Conservation (phyloP, 1,140 invertebrate species). For the Sycophila sp. region DNA sequence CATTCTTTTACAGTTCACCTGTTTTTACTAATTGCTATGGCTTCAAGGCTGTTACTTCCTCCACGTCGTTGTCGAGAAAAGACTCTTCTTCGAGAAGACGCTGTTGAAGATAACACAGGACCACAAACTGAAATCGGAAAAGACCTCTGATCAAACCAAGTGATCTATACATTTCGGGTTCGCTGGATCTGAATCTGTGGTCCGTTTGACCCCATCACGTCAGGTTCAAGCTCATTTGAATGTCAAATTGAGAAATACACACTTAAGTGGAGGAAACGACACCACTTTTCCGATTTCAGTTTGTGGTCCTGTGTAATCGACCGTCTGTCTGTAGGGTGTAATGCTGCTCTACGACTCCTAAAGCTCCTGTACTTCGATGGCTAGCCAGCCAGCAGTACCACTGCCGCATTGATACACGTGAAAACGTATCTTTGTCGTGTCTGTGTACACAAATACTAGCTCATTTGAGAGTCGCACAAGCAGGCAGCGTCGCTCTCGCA, state of each 20-base stretch:
- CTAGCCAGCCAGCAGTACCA: not conserved
- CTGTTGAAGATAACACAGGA: not conserved
- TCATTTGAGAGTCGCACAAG: not conserved
- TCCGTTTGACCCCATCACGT: too few species aligned
- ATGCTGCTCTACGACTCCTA: not conserved
- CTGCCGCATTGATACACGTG: not conserved
- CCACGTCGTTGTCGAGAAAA: not conserved
- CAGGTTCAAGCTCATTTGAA: too few species aligned
- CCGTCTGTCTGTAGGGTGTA: not conserved
- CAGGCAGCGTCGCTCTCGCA: not conserved
- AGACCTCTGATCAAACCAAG: too few species aligned
- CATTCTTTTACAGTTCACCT: not conserved
- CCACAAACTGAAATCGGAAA: too few species aligned
- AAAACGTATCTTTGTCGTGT: not conserved
- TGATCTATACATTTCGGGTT: too few species aligned
- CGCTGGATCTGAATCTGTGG: too few species aligned
- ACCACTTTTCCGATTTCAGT: too few species aligned
- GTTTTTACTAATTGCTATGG: not conserved
- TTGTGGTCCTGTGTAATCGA: too few species aligned
- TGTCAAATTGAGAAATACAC: too few species aligned
- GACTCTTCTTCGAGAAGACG: not conserved
- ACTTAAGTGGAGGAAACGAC: too few species aligned
- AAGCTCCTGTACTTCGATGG: slow-evolving; percentile 4
- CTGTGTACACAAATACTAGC: not conserved
- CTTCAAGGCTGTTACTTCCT: not conserved